Conservation (phyloP, 1,140 invertebrate genomes). For the Anadara kagoshimensis region DNA sequence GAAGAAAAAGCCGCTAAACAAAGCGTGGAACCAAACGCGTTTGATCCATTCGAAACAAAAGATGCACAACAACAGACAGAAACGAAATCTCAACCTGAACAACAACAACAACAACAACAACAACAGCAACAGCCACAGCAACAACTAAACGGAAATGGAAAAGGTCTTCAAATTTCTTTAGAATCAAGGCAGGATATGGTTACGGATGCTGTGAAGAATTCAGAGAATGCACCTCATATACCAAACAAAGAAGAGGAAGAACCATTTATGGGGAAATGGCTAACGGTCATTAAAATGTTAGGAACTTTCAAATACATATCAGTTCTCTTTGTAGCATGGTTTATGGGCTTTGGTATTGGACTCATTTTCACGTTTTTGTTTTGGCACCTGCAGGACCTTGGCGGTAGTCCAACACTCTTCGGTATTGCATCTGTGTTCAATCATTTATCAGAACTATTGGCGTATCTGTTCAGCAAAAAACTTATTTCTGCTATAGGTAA, state of each 20-base stretch:
- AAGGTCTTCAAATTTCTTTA: constrained; percentile 54
- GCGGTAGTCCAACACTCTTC: constrained; percentile 96
- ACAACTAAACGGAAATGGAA: constrained; percentile 25
- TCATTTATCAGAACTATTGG: constrained; percentile 98
- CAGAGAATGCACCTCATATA: constrained; percentile 20
- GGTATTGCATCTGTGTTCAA: constrained; percentile 99
- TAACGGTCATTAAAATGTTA: constrained; percentile 66
- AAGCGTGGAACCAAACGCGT: constrained; percentile 6
- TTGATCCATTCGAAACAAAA: neutral
- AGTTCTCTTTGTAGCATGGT: constrained; percentile 97
- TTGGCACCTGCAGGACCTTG: constrained; percentile 98
- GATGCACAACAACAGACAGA: neutral
- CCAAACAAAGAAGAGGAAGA: constrained; percentile 49
- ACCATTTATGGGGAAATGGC: constrained; percentile 65
- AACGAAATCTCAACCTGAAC: constrained; percentile 8
- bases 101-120: constrained; percentile 1
- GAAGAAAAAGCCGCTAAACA: constrained; percentile 30
- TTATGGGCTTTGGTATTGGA: constrained; percentile 99
- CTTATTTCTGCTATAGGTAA: constrained; percentile 80
- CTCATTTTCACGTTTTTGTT: constrained; percentile 99
- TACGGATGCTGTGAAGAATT: constrained; percentile 58
- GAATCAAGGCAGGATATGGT: constrained; percentile 63
- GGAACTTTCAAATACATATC: constrained; percentile 72
- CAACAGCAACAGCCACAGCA: constrained; percentile 7
- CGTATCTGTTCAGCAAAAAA: constrained; percentile 98